Conservation (phyloP, 2,113 vertebrate genomes). For the Pleuronectes platessa region DNA sequence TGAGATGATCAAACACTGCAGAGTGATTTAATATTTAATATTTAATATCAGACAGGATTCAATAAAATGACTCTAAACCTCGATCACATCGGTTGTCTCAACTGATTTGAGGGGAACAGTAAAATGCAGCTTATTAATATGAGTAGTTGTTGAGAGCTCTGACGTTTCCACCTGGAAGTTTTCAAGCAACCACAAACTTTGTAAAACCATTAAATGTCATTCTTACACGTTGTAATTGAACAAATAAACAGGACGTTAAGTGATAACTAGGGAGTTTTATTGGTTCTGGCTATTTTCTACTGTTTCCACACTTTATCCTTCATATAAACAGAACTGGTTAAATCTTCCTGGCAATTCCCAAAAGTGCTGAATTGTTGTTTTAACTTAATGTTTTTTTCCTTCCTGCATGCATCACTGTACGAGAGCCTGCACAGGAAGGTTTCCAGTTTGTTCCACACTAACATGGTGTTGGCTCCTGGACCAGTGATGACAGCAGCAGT, state of each 20-base stretch:
- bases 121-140: not conserved
- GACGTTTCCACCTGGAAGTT: too few relatives aligned
- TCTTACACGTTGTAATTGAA: too few relatives aligned
- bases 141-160: not conserved
- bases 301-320: not conserved
- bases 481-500: constrained; percentile 2
- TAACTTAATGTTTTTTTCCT: not conserved
- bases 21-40: too few relatives aligned
- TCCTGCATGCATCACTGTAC: not conserved
- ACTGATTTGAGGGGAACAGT: not conserved
- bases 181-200: too few relatives aligned
- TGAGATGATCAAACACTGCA: not conserved
- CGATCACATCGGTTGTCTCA: not conserved
- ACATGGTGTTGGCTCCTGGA: not conserved
- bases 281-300: not conserved
- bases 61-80: not conserved
- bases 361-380: not conserved
- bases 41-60: not conserved
- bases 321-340: not conserved
- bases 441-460: not conserved
- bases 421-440: too few relatives aligned
- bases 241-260: not conserved
- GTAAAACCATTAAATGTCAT: too few relatives aligned
- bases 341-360: not conserved
- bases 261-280: not conserved